A percentile compares a stretch with the other conserved stretches of the same genome.
Evolutionary conservation across 2,888 invertebrate genomes (phyloP).

Genomic region (Synanthedon myopaeformis): DNA sequence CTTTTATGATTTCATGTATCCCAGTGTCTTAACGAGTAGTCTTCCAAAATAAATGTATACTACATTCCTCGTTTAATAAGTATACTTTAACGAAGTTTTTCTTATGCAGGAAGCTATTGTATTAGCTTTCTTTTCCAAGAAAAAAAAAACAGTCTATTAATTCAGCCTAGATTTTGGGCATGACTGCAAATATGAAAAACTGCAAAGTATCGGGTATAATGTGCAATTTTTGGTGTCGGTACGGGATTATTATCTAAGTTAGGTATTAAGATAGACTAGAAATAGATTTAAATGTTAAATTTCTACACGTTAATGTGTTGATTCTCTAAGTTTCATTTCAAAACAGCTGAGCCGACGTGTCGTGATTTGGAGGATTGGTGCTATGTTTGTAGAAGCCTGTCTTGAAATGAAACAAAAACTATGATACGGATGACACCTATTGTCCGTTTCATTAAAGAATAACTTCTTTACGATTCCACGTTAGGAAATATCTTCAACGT

Average conservation of each 20-base stretch:
- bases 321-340: constrained; percentile 55
- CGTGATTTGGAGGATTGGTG: constrained; percentile 38
- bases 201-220: constrained; percentile 82
- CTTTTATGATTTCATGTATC: neutral
- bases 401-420: constrained; percentile 54
- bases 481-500: constrained; percentile 63
- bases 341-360: constrained; percentile 38
- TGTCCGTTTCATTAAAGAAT: constrained; percentile 53
- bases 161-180: constrained; percentile 38
- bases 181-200: constrained; percentile 67
- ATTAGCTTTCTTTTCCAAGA: constrained; percentile 38
- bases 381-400: constrained; percentile 43
- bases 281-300: no score
- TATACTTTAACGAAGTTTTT: constrained; percentile 26
- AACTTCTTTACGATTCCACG: constrained; percentile 39
- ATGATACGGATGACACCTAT: constrained; percentile 63
- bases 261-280: constrained; percentile 33
- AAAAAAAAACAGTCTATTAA: no score
- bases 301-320: constrained; percentile 4
- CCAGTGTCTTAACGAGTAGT: constrained; percentile 19
- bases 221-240: constrained; percentile 86
- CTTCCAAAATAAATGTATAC: constrained; percentile 54
- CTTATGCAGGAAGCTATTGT: constrained; percentile 32
- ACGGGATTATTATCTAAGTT: constrained; percentile 58
- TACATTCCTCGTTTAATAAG: constrained; percentile 28